These are phyloP conservation scores for Zeugodacus cucurbitae DNA, from an alignment of 1,140 invertebrate genomes.

Conservation along the genomic window DNA sequence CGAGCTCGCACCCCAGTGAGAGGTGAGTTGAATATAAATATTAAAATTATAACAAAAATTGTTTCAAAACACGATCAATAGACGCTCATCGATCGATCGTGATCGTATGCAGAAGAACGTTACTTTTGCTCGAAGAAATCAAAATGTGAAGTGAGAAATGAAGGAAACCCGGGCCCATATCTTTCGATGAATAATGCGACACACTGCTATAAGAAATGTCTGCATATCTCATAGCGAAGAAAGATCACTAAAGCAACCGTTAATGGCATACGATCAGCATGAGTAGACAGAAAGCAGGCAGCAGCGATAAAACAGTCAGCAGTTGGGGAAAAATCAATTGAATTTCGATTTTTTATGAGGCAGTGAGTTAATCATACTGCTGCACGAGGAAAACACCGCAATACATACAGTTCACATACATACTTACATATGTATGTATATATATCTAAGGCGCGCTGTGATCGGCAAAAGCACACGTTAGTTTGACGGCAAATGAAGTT, in stretches of 20 bases:
- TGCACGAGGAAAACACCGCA: neutral
- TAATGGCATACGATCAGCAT: neutral
- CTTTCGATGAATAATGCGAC: neutral
- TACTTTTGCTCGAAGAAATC: too few species aligned
- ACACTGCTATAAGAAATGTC: neutral
- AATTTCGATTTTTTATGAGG: constrained; percentile 21
- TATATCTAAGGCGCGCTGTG: neutral
- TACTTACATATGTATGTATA: neutral
- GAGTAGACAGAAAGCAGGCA: neutral
- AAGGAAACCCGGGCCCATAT: neutral
- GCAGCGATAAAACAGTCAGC: constrained; percentile 15
- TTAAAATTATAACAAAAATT: neutral
- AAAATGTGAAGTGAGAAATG: neutral
- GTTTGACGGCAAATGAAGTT: constrained; percentile 28
- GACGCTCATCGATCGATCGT: too few species aligned
- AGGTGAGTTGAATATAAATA: neutral
- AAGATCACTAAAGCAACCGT: neutral
- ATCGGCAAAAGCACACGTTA: neutral
- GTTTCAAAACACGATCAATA: too few species aligned
- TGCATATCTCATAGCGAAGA: neutral
- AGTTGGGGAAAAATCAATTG: constrained; percentile 20
- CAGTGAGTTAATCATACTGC: neutral
- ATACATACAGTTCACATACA: neutral
- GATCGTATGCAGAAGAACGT: too few species aligned
- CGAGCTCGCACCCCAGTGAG: neutral